Base-by-base conservation (phyloP, 1,140 invertebrate species). In the roundworm (Caenorhabditis elegans) region DNA sequence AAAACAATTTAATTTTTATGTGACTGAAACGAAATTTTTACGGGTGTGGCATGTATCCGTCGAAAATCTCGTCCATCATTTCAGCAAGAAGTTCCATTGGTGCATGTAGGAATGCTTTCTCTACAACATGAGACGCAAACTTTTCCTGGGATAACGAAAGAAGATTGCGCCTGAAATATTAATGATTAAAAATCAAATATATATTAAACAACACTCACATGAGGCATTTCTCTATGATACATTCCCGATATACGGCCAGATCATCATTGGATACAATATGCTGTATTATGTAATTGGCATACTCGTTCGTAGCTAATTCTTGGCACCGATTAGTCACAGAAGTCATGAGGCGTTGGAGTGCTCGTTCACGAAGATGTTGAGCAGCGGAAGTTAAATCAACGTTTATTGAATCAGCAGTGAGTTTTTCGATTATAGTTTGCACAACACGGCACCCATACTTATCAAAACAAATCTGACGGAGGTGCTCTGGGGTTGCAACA, bases 71-170 rank as follows among this genome's bases (percentile, higher is more conserved):
- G 2, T 36, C 36, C 34, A 76, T 51, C 70, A 82, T 55, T 26
- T 77, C 48, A 6, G 36, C 28, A 4, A 84, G 65, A 2, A 75
- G 17, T 2, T 51, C 28, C 0, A 60, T 17, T 22, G 70, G 76
- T 31, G 83, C 83, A 34, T 53, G 19, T 5, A 31, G 15, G 31
- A 86, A 82, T 6, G 86, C 86, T 53, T 85, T 82, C 22, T 86
- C 86, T 11, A 86, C 83, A 11, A 86, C 86, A 55, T 86, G 86
- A 46, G 86, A 87, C 10, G 86, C 70, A 26, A 83, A 87, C 51
- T 86, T 88, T 31, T 83, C 82, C 46, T 86, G 86, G 13, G 87
- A 88, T 24, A 88, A 36, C 19, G 76, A 60, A 15, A 87, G 78
- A 31, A 88, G 75, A 39, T 87, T 83, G 13, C 78, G 55, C 28